Percentiles rank a stretch among this genome's conserved stretches.
Evolutionary conservation across 2,113 vertebrate species (phyloP).

Genomic region (Oncorhynchus tshawytscha): DNA sequence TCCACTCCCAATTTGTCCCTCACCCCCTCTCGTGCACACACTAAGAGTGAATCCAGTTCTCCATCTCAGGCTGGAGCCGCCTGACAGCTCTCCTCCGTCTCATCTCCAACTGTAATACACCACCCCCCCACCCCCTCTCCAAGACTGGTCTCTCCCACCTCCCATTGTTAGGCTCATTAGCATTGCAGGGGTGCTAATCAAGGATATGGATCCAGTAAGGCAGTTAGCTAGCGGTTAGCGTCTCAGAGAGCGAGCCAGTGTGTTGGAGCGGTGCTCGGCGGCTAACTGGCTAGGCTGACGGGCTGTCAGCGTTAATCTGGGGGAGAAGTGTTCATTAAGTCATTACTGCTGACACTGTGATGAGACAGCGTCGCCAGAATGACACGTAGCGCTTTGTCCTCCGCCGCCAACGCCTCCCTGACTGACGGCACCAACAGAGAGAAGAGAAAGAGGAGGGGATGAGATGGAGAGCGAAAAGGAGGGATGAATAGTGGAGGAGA

Average conservation of each 20-base stretch:
- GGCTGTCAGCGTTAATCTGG: slow-evolving; percentile 79
- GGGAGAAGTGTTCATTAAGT: slow-evolving; percentile 82
- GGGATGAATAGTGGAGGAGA: background rate
- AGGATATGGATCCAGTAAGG: slow-evolving; percentile 44
- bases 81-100: slow-evolving; percentile 26
- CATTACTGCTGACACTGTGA: slow-evolving; percentile 76
- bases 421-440: slow-evolving; percentile 15
- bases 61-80: background rate
- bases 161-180: slow-evolving; percentile 63
- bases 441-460: slow-evolving; percentile 21
- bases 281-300: slow-evolving; percentile 69
- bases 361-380: slow-evolving; percentile 64
- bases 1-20: background rate
- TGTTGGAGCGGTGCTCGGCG: slow-evolving; percentile 25
- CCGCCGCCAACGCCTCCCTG: slow-evolving; percentile 1
- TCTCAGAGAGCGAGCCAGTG: slow-evolving; percentile 48
- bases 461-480: slow-evolving; percentile 15
- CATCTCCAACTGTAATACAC: background rate
- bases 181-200: slow-evolving; percentile 61
- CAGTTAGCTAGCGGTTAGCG: slow-evolving; percentile 46
- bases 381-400: slow-evolving; percentile 71
- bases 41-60: slow-evolving; percentile 10
- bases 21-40: background rate
- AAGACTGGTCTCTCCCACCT: slow-evolving; percentile 49
- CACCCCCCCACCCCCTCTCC: slow-evolving; percentile 4